Evolutionary conservation across 2,888 invertebrate genomes (phyloP).

Genomic region (Calameuta idolon): DNA sequence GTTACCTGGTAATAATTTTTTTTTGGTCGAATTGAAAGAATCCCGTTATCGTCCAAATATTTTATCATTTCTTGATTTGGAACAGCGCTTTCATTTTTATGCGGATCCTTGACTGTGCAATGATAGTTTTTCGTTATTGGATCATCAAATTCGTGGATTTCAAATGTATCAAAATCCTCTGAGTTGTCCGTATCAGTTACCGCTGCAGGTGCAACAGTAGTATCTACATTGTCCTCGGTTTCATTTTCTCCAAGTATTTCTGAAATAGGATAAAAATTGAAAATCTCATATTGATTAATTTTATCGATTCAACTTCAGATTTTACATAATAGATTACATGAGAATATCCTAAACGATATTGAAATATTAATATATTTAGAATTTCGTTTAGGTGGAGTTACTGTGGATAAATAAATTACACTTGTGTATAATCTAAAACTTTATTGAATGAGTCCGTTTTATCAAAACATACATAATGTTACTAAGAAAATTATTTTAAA

Average conservation of each 20-base stretch:
- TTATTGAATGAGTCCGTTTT: background rate
- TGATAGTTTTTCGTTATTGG: slow-evolving; percentile 38
- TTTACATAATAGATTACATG: background rate
- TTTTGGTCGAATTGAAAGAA: slow-evolving; percentile 29
- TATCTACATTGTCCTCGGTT: slow-evolving; percentile 40
- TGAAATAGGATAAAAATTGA: slow-evolving; percentile 8
- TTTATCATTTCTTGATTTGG: slow-evolving; percentile 35
- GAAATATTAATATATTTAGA: no score
- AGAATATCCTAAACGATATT: no score
- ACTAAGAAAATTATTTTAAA: background rate
- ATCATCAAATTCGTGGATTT: slow-evolving; percentile 41
- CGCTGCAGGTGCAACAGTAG: slow-evolving; percentile 36
- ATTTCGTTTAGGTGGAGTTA: background rate
- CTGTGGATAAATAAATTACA: background rate
- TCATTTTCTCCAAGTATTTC: slow-evolving; percentile 36
- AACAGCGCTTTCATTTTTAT: slow-evolving; percentile 32
- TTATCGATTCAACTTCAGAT: background rate
- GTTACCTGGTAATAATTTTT: slow-evolving; percentile 9
- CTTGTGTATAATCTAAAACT: background rate
- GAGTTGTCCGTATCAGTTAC: slow-evolving; percentile 32
- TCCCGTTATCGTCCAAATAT: slow-evolving; percentile 36
- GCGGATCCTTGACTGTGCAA: slow-evolving; percentile 31
- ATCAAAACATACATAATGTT: background rate
- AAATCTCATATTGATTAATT: background rate
- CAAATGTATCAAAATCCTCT: slow-evolving; percentile 42